Evolutionary conservation across 2,888 invertebrate genomes (phyloP).

Genomic region (Tillus elongatus): DNA sequence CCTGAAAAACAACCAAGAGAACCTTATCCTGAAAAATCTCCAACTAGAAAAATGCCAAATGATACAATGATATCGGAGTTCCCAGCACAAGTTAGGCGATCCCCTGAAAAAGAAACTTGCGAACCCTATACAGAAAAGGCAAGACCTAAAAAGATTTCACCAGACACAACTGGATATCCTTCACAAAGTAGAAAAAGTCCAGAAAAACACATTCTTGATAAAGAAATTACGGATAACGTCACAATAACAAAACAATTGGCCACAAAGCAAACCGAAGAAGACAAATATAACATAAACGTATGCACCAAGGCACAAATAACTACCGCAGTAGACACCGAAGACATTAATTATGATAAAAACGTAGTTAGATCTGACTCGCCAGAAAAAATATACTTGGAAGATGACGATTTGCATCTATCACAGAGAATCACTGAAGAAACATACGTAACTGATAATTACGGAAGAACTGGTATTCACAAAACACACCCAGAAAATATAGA

Average conservation of each 20-base stretch:
- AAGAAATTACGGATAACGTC: no score
- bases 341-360: no score
- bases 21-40: constrained; percentile 12
- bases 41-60: constrained; percentile 6
- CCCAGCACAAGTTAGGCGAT: constrained; percentile 13
- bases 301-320: no score
- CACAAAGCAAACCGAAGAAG: constrained; percentile 7
- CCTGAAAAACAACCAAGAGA: constrained; percentile 13
- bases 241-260: no score
- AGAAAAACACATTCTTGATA: constrained; percentile 14
- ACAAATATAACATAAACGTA: no score
- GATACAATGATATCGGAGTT: constrained; percentile 6
- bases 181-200: constrained; percentile 8
- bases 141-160: constrained; percentile 13
- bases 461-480: background rate
- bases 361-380: no score
- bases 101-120: constrained; percentile 15
- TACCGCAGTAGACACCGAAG: no score
- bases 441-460: no score
- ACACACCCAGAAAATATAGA: constrained; percentile 9
- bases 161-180: constrained; percentile 7
- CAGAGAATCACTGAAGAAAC: no score
- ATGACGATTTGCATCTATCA: no score
- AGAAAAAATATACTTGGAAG: no score
- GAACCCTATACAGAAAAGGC: constrained; percentile 4